Base-by-base conservation (phyloP, 92 coral and sea anemone genomes). In the Siderastrea radians region DNA sequence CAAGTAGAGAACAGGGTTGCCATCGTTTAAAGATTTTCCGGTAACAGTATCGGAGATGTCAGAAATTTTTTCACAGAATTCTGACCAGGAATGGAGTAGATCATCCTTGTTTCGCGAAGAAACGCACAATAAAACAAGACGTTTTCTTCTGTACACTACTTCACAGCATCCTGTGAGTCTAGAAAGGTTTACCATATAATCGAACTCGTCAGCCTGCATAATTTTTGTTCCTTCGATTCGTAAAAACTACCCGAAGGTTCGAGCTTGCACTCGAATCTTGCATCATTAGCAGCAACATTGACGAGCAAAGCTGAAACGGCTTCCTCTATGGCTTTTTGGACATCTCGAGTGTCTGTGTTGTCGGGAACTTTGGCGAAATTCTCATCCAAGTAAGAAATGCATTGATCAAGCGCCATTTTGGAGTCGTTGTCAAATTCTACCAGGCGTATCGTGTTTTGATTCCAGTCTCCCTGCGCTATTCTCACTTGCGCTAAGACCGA, bases 221-320 rank as follows among this genome's bases (percentile, higher is more conserved):
- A 83, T 83, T 66, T 83, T 83, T 5, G 87, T 84, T 13, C 87
- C 87, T 55, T 82, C n/a, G n/a, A n/a, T n/a, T n/a, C 78, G 69
- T 82, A 82, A 60, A 84, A 84, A 49, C 87, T 84, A 2, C 87
- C 80, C 6, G 81, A 63, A 8, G 53, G 79, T 44, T 61, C 59
- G 19, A 73, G 50, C 59, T 72, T 83, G 73, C 60, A 4, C 15
- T 49, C 71, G 80, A 83, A 83, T 48, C 87, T 83, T 19, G 7
- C 72, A 65, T 83, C 87, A 17, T 3, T 49, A 59, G 79, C 17
- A 4, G 70, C 71, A 49, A 83, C 72, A 48, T 9, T 72, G 17
- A 3, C 14, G 5, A 83, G 53, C 87, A 83, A 52, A 44, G 62
- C 65, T 49, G 87, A 62, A 59, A 84, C 66, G 49, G 81, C 73